Conservation (phyloP, 2,113 vertebrate genomes). For the Thomomys bottae region DNA sequence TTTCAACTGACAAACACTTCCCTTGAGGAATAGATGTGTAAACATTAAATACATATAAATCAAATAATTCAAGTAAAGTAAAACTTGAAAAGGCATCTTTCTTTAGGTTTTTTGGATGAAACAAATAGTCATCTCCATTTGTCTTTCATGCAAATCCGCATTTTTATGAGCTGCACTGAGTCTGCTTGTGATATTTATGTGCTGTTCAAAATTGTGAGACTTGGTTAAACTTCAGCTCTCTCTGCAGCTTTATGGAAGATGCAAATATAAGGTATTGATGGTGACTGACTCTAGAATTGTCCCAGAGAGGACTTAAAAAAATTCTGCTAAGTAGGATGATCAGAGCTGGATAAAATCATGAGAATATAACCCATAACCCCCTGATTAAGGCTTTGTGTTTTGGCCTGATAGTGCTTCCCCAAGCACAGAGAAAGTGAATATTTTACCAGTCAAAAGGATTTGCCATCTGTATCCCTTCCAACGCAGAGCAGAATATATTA, state of each 20-base stretch:
- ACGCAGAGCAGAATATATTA: slow-evolving; percentile 55
- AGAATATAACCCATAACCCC: not conserved
- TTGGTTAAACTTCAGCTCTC: not conserved
- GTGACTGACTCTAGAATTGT: not conserved
- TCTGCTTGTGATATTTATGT: not conserved
- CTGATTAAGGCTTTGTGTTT: slow-evolving; percentile 37
- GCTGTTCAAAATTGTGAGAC: not conserved
- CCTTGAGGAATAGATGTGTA: slow-evolving; percentile 14
- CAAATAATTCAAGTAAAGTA: slow-evolving; percentile 29
- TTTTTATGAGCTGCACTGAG: not conserved
- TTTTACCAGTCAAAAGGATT: slow-evolving; percentile 63
- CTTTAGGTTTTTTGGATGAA: slow-evolving; percentile 1
- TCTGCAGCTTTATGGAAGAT: not conserved
- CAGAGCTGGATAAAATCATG: not conserved
- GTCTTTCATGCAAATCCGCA: not conserved
- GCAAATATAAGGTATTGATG: not conserved
- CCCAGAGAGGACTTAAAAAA: too few relatives aligned
- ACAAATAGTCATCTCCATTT: not conserved
- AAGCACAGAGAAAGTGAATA: slow-evolving; percentile 32
- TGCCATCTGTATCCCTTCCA: not conserved
- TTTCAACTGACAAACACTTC: not conserved
- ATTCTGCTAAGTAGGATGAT: not conserved
- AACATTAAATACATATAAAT: slow-evolving; percentile 60
- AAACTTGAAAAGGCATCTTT: slow-evolving; percentile 44
- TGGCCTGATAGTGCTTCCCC: slow-evolving; percentile 12